Evolutionary conservation across 2,888 invertebrate genomes (phyloP), one percentile per base, ranked within the genome.

Genomic region (Parnassius mnemosyne): DNA sequence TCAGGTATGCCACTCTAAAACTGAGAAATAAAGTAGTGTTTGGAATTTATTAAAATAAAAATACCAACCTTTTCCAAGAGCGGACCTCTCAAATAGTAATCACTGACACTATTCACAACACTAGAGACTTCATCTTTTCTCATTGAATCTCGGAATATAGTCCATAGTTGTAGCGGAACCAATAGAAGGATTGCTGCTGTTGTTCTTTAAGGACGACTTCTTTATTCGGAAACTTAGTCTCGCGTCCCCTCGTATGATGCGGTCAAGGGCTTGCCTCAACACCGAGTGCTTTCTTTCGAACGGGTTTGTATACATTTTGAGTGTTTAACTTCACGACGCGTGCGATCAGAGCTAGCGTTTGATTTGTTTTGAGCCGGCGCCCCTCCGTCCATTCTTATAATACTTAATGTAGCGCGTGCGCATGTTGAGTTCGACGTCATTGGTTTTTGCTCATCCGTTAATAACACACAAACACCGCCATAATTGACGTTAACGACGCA

Each of bases 201-300:
- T 80, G 9, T 81, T 70, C 55, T 77, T 78, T 0, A 75, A 73
- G 46, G 83, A 66, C 13, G 71, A 72, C 16, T 80, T 79, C 71
- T 88, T 89, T 77, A 79, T 85, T 55, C 79, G 80, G 70, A 90
- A 89, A 71, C 84, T 87, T 2, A 86, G 71, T 54, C 84, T 79
- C 11, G 86, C 78, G 54, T 92, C 92, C n/a, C 92, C 92, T 61
- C 86, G 84, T 68, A 94, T 85, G 65, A 94, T 85, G 65, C 93
- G 92, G 78, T 94, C 94, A 73, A 94, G 84, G 74, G 93, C 92
- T 77, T 94, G 94, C 71, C 94, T 92, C 77, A 94, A 89, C 61
- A 93, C 93, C 13, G 94, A 94, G 79, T 94, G 94, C 72, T 94
- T 94, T 70, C 94, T 92, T 70, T 94, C 94, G 78, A 94, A 94